Conservation (phyloP, 2,888 invertebrate species). For the Alviniconcha strummeri region DNA sequence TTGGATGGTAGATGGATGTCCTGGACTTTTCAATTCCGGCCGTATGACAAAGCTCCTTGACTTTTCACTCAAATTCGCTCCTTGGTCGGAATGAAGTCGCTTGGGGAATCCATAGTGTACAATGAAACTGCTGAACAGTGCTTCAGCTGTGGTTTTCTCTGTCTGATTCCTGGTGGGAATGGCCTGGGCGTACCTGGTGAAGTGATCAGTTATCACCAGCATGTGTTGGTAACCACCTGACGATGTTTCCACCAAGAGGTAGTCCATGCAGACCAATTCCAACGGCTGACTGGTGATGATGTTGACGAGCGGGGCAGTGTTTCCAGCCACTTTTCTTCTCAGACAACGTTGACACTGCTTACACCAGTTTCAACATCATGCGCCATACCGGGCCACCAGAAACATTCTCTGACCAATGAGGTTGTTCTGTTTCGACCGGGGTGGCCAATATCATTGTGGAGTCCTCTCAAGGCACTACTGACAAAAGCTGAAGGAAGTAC, state of each 20-base stretch:
- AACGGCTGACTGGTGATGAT: too few species aligned
- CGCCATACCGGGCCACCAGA: constrained; percentile 11
- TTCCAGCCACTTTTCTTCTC: constrained; percentile 2
- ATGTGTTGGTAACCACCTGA: neutral
- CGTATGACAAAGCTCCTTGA: neutral
- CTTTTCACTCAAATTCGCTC: neutral
- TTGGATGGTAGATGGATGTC: neutral
- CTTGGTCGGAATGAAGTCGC: neutral
- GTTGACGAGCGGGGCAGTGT: neutral
- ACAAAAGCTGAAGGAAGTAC: too few species aligned
- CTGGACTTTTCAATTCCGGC: neutral
- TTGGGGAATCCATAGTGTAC: neutral
- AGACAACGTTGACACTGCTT: too few species aligned
- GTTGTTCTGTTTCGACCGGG: neutral
- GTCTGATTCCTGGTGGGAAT: constrained; percentile 2
- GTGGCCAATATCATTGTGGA: constrained; percentile 4
- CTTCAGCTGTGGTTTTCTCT: neutral
- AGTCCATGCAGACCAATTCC: constrained; percentile 7
- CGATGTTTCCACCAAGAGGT: neutral
- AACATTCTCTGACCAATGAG: neutral
- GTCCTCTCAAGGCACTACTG: neutral
- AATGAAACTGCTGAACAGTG: neutral
- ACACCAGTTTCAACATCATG: too few species aligned
- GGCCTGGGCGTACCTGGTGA: neutral
- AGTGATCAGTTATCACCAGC: constrained; percentile 12